Base-by-base conservation (phyloP, 2,888 invertebrate species). In the Arenicola marina region DNA sequence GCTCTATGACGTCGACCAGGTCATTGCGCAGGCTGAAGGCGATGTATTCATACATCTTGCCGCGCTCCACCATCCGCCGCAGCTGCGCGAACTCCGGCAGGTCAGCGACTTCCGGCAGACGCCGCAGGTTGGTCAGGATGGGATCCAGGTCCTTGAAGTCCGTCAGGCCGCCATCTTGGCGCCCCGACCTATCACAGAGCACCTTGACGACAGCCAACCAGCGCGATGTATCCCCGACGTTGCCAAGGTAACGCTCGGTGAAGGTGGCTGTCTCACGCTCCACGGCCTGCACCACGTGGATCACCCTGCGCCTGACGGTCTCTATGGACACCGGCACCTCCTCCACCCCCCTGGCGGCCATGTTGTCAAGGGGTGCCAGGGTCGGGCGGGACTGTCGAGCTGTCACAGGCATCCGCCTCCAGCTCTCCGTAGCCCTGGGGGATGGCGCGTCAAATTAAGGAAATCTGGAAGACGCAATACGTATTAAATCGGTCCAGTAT, bases 221-320 rank as follows among this genome's bases (percentile, higher is more conserved):
- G 15, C n/a, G 2, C 1, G 56, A 45, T 1, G 45, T 18, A 1
- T 29, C 34, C 11, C 61, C 56, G 1, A 46, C 31, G 2, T 61
- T 46, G 26, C 32, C 29, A 7, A 53, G 33, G 46, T 45, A 46
- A 21, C 57, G 57, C 28, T 57, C 29, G 26, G 46, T 29, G 38
- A 61, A 45, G 18, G 54, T 33, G 7, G 43, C 33, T 18, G 62
- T 62, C 54, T 59, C 59, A 3, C 59, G 44, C 34, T 78, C 76
- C 56, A 73, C 69, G 1, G 65, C 55, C 45, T 74, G 74, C 1
- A 78, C 68, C 1, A 73, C 62, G 54, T 70, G 71, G 71, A 77
- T 75, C 1, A 76, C 74, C 32, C 72, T 74, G 4, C 76, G 68
- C 38, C 78, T 64, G 56, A 76, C 75, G 7, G 73, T 70, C 59